Evolutionary conservation across 1,140 invertebrate genomes (phyloP), one percentile per base, ranked within the genome.

Genomic region (Lethrus apterus): DNA sequence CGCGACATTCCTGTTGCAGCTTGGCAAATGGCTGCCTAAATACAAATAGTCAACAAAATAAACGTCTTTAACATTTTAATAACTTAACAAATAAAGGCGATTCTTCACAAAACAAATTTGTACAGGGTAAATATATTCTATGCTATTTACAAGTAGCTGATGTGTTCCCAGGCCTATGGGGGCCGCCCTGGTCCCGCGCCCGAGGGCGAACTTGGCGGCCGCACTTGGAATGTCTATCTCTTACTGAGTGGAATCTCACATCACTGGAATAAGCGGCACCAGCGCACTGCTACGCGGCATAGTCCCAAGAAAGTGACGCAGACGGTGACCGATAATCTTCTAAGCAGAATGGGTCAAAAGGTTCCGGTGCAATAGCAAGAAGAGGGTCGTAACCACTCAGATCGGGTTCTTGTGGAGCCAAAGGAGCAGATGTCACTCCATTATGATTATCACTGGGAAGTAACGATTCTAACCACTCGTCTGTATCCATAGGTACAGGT

Each of bases 381-480:
- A 83, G 54, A 2, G 80, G 80, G 58, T 83, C 80, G 45, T 78
- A 78, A 1, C 76, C 64, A 47, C 72, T 69, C 8, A 66, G 63
- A 14, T 65, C 66, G 1, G 57, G 58, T 3, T 65, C 62, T 13
- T 65, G 66, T 44, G 57, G 64, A 21, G 63, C 58, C 40, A 64
- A 58, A 10, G 56, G 55, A 10, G 52, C 43, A 33, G 46, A 44
- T 8, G 36, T 59, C 48, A 8, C 57, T 56, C 21, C 29, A 17
- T 56, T 46, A 26, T 58, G 36, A 18, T 56, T 55, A 43, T 58
- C 64, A 11, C 48, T 66, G 13, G 70, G 71, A 64, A 84, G 74
- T 26, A 84, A 67, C 1, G 77, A 78, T 44, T 86, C 82, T 30
- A 87, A 62, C 83, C 83, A 86, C 53, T 78, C 76, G 52, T 86